Percentiles rank a stretch among this genome's conserved stretches.
phyloP scores from a whole-genome alignment of 2,113 vertebrate genomes.

The Beaufortia kweichowensis region DNA sequence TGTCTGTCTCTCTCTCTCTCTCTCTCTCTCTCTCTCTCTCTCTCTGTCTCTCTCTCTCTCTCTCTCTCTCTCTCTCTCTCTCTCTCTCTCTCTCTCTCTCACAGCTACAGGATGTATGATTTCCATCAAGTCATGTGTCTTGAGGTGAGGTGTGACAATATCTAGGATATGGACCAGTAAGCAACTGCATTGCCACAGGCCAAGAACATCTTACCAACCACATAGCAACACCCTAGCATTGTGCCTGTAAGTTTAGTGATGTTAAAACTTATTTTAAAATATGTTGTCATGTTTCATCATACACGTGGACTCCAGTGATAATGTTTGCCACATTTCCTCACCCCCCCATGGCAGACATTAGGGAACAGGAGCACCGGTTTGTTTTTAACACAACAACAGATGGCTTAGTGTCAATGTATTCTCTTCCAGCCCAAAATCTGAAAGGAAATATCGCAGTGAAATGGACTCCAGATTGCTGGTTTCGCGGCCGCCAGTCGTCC shows the following conservation, averaged over 20 bases:
- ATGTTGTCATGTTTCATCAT: slow-evolving; percentile 11
- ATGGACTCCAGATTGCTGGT: slow-evolving; percentile 55
- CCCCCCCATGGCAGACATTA: slow-evolving; percentile 30
- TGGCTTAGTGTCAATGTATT: slow-evolving; percentile 49
- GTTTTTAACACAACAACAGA: slow-evolving; percentile 62
- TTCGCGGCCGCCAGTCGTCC: slow-evolving; percentile 46
- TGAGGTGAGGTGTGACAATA: no score
- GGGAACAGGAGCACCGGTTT: slow-evolving; percentile 54
- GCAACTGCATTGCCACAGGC: no score
- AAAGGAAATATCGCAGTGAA: slow-evolving; percentile 52
- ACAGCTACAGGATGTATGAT: no score
- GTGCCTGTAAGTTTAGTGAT: not conserved
- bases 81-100: no score
- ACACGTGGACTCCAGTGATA: not conserved
- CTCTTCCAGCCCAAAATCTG: slow-evolving; percentile 44
- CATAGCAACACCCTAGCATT: not conserved
- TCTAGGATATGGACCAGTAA: no score
- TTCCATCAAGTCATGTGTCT: no score
- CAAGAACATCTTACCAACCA: no score
- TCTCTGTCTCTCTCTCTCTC: no score
- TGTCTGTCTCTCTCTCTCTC: no score
- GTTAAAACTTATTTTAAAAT: not conserved
- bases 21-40: no score
- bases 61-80: no score
- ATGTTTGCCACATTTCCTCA: not conserved